Base-by-base conservation (phyloP, 2,797 vertebrate genomes). In the Parauchenoglanis punctatus region DNA sequence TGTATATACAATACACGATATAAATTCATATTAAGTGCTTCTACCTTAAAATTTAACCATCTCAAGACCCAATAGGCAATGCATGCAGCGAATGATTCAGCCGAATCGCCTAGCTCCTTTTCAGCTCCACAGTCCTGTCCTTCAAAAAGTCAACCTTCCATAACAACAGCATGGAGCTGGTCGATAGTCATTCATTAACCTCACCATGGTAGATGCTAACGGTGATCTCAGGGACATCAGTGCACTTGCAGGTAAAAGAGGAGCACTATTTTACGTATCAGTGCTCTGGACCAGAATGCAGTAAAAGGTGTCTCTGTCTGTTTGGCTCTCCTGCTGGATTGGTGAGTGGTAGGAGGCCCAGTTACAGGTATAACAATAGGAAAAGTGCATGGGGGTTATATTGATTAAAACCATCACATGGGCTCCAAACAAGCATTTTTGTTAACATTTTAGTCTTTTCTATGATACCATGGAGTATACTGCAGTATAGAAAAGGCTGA, bases 151-250 rank as follows among this genome's bases (percentile, higher is more conserved):
- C 89, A 89, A 67, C 85, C 87, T 68, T 87, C 59, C 3, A n/a
- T 87, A 77, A 88, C 61, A 44, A 87, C 81, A 85, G 80, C 44
- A 11, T 63, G 75, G 75, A 83, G 73, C 86, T 75, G 87, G 84
- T 88, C 72, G 81, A 88, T 87, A 88, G 87, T 87, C 83, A 91
- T 89, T 92, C 88, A 90, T 92, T 89, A 89, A 85, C 87, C 89
- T 81, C 85, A 68, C 85, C 44, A 65, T 59, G 77, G 81, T 40
- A 44, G 85, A 85, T 44, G 56, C 83, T 23, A 68, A 85, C 76
- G 85, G 28, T 23, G 83, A 78, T 84, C 81, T 87, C 5, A 11
- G 18, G 63, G 80, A 52, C 73, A 87, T 58, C 15, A 12, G n/a
- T 7, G 61, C 49, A 44, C 49, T 68, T 59, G 25, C 82, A 80